Percentiles rank a stretch among this genome's conserved stretches.
These are phyloP conservation scores for Chloroceryle aenea DNA, from an alignment of 2,113 vertebrate species.

Conservation along the genomic window DNA sequence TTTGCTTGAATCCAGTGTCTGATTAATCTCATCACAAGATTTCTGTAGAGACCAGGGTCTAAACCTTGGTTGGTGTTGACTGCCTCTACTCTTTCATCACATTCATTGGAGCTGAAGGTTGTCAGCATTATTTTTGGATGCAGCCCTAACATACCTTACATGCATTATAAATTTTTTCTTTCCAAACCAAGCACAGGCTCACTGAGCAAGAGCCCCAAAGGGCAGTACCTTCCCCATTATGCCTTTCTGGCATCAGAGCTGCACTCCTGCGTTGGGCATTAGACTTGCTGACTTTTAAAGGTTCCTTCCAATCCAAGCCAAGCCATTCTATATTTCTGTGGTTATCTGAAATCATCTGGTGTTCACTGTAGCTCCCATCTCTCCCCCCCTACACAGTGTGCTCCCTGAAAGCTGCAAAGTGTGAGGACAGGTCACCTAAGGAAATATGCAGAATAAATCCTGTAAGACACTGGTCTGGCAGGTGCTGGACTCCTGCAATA, in stretches of 20 bases:
- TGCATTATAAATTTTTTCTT: neutral
- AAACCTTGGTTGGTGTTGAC: neutral
- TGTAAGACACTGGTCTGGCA: neutral
- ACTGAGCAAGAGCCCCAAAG: neutral
- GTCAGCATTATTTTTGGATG: neutral
- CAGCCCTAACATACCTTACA: neutral
- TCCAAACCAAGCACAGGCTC: neutral
- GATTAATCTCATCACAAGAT: neutral
- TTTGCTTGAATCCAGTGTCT: neutral
- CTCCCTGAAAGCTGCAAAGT: neutral
- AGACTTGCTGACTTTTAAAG: neutral
- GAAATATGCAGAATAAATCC: neutral
- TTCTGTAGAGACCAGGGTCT: neutral
- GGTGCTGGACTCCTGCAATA: neutral
- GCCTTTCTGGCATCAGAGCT: neutral
- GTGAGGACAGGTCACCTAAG: neutral
- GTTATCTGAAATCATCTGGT: neutral
- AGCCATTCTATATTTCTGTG: neutral
- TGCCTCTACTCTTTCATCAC: neutral
- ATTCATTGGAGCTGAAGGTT: neutral
- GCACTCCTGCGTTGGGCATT: neutral
- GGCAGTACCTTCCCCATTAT: neutral
- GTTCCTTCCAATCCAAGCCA: neutral
- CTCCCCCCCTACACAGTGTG: accelerated
- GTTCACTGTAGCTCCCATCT: accelerated